phyloP scores from a whole-genome alignment of 2,113 vertebrate species.

The Notechis scutatus region DNA sequence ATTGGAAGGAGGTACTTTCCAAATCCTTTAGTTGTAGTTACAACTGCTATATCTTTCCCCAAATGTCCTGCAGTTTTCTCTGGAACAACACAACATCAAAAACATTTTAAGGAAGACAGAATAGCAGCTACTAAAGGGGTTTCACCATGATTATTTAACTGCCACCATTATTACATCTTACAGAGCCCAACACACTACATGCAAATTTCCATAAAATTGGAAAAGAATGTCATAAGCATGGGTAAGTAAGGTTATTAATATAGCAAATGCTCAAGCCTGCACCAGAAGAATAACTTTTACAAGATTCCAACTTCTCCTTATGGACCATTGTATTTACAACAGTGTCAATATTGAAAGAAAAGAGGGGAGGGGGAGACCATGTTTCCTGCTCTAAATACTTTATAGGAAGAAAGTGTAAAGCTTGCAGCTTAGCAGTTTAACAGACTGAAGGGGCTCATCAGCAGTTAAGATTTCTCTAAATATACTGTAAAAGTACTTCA shows the following conservation, averaged over 20 bases:
- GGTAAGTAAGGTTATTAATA: not conserved
- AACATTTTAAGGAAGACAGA: not conserved
- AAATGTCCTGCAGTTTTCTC: not conserved
- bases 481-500: slow-evolving; percentile 55
- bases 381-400: slow-evolving; percentile 2
- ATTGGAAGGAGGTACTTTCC: not conserved
- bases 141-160: not conserved
- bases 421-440: slow-evolving; percentile 15
- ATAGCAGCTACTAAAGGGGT: not conserved
- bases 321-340: slow-evolving; percentile 3
- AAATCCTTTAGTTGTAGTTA: not conserved
- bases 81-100: not conserved
- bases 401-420: slow-evolving; percentile 28
- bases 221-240: not conserved
- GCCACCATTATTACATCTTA: not conserved
- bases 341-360: not conserved
- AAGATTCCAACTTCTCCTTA: not conserved
- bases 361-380: not conserved
- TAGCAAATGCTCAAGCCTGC: not conserved
- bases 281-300: not conserved
- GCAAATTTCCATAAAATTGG: not conserved
- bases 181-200: not conserved
- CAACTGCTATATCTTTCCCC: not conserved
- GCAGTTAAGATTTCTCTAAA: slow-evolving; percentile 55
- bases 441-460: slow-evolving; percentile 35